These are phyloP conservation scores for Amazona vittata DNA, from an alignment of 2,113 vertebrate genomes.

Conservation along the genomic window DNA sequence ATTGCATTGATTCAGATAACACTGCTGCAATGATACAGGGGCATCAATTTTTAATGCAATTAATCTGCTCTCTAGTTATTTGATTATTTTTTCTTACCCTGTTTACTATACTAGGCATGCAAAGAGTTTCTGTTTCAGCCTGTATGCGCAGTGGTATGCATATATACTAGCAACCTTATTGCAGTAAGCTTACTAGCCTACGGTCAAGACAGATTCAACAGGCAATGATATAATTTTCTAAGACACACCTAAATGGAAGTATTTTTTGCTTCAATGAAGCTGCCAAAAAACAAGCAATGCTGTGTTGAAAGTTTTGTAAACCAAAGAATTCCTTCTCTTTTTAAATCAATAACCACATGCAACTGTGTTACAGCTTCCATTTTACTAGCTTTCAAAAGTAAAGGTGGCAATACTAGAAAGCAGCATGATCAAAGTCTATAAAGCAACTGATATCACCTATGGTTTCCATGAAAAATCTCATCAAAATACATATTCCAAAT, in stretches of 20 bases:
- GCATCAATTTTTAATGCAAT: neutral
- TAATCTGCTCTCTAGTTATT: neutral
- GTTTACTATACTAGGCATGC: neutral
- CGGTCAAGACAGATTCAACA: neutral
- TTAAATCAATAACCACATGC: neutral
- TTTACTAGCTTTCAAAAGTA: neutral
- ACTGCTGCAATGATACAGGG: neutral
- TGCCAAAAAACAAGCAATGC: neutral
- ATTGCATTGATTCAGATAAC: neutral
- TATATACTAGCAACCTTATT: neutral
- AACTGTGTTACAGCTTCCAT: neutral
- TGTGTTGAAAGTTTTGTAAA: conserved; percentile 6
- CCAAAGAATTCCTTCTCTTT: neutral
- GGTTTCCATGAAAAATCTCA: neutral
- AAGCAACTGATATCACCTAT: neutral
- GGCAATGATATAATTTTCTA: neutral
- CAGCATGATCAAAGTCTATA: neutral
- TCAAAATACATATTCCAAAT: neutral
- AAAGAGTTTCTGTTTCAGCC: neutral
- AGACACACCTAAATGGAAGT: neutral
- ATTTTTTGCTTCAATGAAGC: neutral
- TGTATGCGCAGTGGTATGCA: neutral
- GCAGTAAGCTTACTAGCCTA: neutral
- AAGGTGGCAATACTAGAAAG: neutral
- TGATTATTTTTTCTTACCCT: neutral